Percentiles rank a stretch among this genome's conserved stretches.
Evolutionary conservation across 2,113 vertebrate genomes (phyloP).

Genomic region (Ptilorrhoa leucosticta): DNA sequence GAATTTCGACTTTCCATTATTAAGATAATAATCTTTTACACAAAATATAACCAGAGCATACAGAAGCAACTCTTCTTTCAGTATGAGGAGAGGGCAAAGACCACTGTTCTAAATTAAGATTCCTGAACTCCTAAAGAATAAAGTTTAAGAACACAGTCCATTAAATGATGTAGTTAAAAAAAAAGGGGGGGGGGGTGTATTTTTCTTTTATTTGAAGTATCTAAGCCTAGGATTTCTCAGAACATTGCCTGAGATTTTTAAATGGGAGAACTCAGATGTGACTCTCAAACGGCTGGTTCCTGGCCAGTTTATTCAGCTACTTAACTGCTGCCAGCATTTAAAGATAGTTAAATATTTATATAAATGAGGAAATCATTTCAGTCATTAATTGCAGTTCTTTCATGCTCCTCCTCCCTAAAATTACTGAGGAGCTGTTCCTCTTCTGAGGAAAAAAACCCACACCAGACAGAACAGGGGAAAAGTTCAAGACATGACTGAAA

Average conservation of each 20-base stretch:
- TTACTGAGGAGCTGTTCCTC: neutral
- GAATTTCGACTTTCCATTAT: neutral
- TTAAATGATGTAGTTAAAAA: neutral
- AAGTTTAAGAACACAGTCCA: neutral
- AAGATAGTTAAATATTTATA: neutral
- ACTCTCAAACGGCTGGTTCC: neutral
- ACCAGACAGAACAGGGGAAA: neutral
- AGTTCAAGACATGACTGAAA: neutral
- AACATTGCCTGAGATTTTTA: neutral
- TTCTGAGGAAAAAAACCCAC: neutral
- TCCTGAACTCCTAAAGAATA: neutral
- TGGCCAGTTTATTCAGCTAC: neutral
- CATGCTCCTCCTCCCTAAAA: neutral
- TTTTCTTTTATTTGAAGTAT: neutral
- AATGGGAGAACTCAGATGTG: neutral
- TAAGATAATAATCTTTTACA: neutral
- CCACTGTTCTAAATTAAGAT: neutral
- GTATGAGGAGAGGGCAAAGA: neutral
- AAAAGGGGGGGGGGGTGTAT: accelerated
- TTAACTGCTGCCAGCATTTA: neutral
- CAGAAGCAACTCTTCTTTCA: neutral
- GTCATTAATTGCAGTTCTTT: neutral
- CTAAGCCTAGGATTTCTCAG: neutral
- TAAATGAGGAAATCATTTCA: neutral
- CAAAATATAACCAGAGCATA: neutral